phyloP scores from a whole-genome alignment of 2,113 vertebrate genomes.

The Halichoeres trimaculatus region DNA sequence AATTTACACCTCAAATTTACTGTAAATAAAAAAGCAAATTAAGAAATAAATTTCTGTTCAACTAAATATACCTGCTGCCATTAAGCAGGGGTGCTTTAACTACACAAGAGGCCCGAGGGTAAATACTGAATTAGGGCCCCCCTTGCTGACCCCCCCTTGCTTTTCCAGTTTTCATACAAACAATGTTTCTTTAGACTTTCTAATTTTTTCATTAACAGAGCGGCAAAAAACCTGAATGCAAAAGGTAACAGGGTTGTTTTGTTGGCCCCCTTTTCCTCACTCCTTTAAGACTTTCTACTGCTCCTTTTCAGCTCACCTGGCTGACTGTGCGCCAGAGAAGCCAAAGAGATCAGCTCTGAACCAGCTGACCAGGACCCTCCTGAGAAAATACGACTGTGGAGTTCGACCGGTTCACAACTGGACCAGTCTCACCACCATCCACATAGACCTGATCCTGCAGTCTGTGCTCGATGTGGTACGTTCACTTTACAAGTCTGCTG shows the following conservation, averaged over 20 bases:
- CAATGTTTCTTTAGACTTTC: not conserved
- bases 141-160: too few relatives aligned
- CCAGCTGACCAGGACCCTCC: conserved; percentile 83
- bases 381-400: conserved; percentile 84
- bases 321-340: conserved; percentile 67
- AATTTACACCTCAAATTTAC: too few relatives aligned
- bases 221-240: not conserved
- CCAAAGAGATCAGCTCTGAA: conserved; percentile 82
- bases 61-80: not conserved
- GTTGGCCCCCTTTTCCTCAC: too few relatives aligned
- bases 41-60: too few relatives aligned
- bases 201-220: not conserved
- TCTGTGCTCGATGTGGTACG: conserved; percentile 88
- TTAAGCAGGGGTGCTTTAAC: not conserved
- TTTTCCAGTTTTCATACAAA: too few relatives aligned
- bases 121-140: not conserved
- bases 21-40: too few relatives aligned
- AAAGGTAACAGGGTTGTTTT: too few relatives aligned
- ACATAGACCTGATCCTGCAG: conserved; percentile 85
- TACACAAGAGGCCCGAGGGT: not conserved
- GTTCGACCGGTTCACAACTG: conserved; percentile 87
- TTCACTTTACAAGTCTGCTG: not conserved
- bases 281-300: not conserved
- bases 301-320: conserved; percentile 60
- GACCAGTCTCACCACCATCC: conserved; percentile 81